Evolutionary conservation across 2,113 vertebrate genomes (phyloP), one percentile per base, ranked within the genome.

Genomic region (Perca schrenkii): DNA sequence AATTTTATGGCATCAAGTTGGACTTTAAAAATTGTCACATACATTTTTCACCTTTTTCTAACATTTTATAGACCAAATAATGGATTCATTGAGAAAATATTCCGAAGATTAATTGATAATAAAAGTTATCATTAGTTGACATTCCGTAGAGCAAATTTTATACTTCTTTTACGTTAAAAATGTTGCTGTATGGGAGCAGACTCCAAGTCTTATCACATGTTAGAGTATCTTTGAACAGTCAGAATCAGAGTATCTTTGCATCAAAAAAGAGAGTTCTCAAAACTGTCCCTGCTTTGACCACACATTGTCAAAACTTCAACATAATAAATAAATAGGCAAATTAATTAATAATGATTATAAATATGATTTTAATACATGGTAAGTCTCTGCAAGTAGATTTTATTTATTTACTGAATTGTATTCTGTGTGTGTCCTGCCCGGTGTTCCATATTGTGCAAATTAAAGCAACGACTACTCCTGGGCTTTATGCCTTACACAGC

Each of bases 391-490:
- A 40, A 43, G 4, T n/a, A 64, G 6, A 66, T 11, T 12, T 71
- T 15, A 14, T 11, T 43, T 6, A n/a, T 12, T 4, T 16, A 43
- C 14, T 57, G 31, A 43, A 57, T 43, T 43, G 40, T 43, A 43
- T 43, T 43, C 40, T 47, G 54, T 16, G 1, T 4, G 14, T 53
- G 47, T 80, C 47, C 11, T 5, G 19, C 43, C 22, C 13, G 0
- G 2, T 50, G 57, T 17, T 79, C 74, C 68, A 64, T 78, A 74
- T 66, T 87, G 67, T 71, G 49, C 43, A 79, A 83, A 84, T 87
- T 40, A 87, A 79, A 67, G 77, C 62, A 53, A 22, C 6, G 28
- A 83, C 73, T 77, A 50, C 77, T 77, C 52, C 52, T 53, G 34
- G 54, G 62, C 62, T 40, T 71, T 62, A 53, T 40, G 57, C 64